Evolutionary conservation across 2,797 vertebrate species (phyloP).

Genomic region (Sebastes melanostomus): DNA sequence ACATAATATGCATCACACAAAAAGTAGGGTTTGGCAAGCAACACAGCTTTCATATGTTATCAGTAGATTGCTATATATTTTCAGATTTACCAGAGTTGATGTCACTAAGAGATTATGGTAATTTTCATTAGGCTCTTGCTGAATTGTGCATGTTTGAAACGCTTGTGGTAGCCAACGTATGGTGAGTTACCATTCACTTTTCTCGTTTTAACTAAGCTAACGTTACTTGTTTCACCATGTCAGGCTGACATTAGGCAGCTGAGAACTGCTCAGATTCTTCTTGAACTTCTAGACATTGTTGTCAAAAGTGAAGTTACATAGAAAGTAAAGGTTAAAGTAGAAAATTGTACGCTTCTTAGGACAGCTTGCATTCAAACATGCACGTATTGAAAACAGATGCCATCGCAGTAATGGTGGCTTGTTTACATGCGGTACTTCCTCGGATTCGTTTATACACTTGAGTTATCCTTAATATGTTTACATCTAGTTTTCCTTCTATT

Average conservation of each 20-base stretch:
- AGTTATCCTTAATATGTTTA: background rate
- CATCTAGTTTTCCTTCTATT: background rate
- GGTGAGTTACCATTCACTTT: background rate
- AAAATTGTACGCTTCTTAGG: too few relatives aligned
- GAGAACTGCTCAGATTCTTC: too few relatives aligned
- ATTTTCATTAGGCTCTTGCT: background rate
- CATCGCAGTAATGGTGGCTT: too few relatives aligned
- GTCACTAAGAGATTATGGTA: background rate
- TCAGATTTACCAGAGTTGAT: background rate
- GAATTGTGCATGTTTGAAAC: background rate
- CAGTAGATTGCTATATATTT: background rate
- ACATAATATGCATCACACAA: background rate
- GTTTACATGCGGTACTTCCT: too few relatives aligned
- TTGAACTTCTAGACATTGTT: too few relatives aligned
- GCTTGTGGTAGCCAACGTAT: background rate
- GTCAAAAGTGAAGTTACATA: too few relatives aligned
- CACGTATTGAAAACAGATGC: too few relatives aligned
- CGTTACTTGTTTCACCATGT: too few relatives aligned
- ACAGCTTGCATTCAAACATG: too few relatives aligned
- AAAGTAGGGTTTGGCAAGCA: background rate
- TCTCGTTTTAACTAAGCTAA: too few relatives aligned
- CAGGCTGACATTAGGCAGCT: rapidly evolving
- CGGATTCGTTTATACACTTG: background rate
- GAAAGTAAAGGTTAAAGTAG: too few relatives aligned
- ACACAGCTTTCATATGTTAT: background rate